Base-by-base conservation (phyloP, 2,113 vertebrate species). In the Phalacrocorax brasilianus region DNA sequence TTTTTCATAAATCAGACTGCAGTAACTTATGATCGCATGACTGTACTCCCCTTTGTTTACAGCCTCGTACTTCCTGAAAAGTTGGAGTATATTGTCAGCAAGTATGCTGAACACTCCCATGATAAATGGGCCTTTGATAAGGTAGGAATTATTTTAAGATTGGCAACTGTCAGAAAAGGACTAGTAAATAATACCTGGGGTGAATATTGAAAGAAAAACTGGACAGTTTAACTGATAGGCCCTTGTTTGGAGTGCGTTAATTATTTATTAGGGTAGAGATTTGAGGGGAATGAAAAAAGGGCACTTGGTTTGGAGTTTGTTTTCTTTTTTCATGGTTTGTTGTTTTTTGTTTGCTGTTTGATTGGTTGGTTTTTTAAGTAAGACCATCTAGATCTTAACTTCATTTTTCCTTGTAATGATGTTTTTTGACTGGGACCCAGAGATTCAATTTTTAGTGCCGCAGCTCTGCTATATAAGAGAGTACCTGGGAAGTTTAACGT, bases 81-180 rank as follows among this genome's bases (percentile, higher is more conserved):
- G 96, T 70, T 99, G 93, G 99, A 99, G 88, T 98, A 98, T 92
- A 98, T 99, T 85, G 98, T 99, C 96, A 99, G 99, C 98, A 99
- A 99, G 97, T 99, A 99, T 35, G 99, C 98, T 7, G 99, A 99
- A 89, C 99, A 99, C 90, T 98, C 98, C 58, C 99, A 99, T 72
- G 99, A 99, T 78, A 99, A 99, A 97, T 99, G 99, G 99, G 98
- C 99, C 78, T 98, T 98, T 96, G 99, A 99, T 93, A 99, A 99
- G 99, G 99, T 99, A 98, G 85, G 98, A 93, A 86, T 91, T 76
- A 63, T 88, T 96, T 76, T 75, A 89, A 84, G 75, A 55, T 27
- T 80, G 45, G 50, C 59, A 91, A 13, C 18, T 74, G 30, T 93
- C 50, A 76, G 38, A 45, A n/a, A 65, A 59, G 35, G 26, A 7